These are phyloP conservation scores for Macquaria australasica DNA, from an alignment of 2,113 vertebrate species.

Conservation along the genomic window DNA sequence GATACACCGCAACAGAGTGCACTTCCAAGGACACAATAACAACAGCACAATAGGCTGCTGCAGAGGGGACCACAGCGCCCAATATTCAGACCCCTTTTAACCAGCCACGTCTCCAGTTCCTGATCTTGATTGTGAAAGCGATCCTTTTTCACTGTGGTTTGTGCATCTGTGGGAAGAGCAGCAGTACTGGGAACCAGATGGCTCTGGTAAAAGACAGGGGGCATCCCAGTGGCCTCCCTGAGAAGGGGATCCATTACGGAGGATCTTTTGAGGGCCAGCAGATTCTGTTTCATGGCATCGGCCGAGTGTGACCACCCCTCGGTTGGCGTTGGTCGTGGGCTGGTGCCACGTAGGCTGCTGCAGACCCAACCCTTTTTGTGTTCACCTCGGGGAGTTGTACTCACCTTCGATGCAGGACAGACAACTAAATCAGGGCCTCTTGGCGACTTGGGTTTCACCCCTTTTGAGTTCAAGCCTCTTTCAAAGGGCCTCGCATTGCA, in stretches of 20 bases:
- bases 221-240: conserved; percentile 69
- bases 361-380: conserved; percentile 58
- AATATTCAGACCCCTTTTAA: conserved; percentile 70
- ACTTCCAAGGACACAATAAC: conserved; percentile 65
- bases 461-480: conserved; percentile 65
- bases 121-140: conserved; percentile 75
- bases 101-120: conserved; percentile 68
- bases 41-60: conserved; percentile 61
- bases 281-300: conserved; percentile 83
- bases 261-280: conserved; percentile 76
- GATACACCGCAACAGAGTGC: conserved; percentile 49
- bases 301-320: conserved; percentile 74
- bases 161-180: conserved; percentile 74
- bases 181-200: conserved; percentile 75
- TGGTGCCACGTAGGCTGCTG: conserved; percentile 63
- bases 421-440: conserved; percentile 72
- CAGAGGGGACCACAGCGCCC: conserved; percentile 56
- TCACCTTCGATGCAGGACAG: conserved; percentile 71
- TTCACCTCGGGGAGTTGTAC: conserved; percentile 68
- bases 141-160: conserved; percentile 76
- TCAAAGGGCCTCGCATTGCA: conserved; percentile 60
- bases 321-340: conserved; percentile 39
- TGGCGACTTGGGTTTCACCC: conserved; percentile 72
- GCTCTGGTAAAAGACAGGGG: conserved; percentile 72
- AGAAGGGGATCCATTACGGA: conserved; percentile 76